phyloP scores from a whole-genome alignment of 2,113 vertebrate genomes.

The Marmota flaviventris region DNA sequence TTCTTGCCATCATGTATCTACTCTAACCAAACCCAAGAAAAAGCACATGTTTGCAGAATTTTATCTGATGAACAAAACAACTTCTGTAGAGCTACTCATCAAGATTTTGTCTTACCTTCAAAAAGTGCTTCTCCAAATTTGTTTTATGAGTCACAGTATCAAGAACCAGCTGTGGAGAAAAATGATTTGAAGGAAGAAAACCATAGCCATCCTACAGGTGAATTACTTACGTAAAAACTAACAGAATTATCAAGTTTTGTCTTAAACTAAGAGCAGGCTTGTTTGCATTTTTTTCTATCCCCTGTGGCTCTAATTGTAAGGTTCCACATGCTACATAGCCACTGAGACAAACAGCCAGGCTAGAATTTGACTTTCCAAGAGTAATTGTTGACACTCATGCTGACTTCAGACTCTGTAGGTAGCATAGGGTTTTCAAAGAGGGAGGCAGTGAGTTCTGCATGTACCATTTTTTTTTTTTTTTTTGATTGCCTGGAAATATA shows the following conservation, averaged over 20 bases:
- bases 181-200: slow-evolving; percentile 76
- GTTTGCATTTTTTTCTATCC: neutral
- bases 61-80: neutral
- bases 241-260: neutral
- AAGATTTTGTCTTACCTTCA: slow-evolving; percentile 74
- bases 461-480: neutral
- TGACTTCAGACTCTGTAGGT: neutral
- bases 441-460: neutral
- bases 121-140: slow-evolving; percentile 71
- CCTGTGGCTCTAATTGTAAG: neutral
- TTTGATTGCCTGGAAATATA: slow-evolving; percentile 26
- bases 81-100: slow-evolving; percentile 59
- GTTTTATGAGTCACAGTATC: slow-evolving; percentile 75
- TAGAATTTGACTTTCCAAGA: neutral
- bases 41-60: neutral
- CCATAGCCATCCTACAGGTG: slow-evolving; percentile 64
- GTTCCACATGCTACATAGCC: neutral
- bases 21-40: slow-evolving; percentile 71
- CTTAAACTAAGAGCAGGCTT: neutral
- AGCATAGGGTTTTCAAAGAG: slow-evolving; percentile 6
- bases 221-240: slow-evolving; percentile 49
- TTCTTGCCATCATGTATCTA: slow-evolving; percentile 27
- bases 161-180: slow-evolving; percentile 71
- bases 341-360: neutral
- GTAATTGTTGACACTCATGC: neutral